Evolutionary conservation across 2,888 invertebrate species (phyloP).

Genomic region (Melitaea athalia): DNA sequence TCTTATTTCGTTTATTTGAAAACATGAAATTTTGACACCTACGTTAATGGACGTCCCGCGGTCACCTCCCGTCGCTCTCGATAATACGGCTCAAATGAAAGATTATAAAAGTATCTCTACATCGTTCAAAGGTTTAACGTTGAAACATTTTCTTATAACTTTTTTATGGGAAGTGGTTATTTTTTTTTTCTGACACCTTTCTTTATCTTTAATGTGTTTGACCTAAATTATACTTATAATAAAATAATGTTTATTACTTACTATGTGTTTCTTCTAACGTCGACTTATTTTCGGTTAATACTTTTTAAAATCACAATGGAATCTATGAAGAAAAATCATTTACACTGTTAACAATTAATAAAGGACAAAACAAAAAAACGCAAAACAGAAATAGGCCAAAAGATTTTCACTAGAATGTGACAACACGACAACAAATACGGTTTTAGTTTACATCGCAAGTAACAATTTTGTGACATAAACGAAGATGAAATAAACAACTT

Average conservation of each 20-base stretch:
- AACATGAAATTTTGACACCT: constrained; percentile 44
- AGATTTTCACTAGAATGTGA: too few relatives aligned
- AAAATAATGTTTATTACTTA: neutral
- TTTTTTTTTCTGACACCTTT: neutral
- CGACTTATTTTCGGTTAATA: neutral
- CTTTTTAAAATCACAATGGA: neutral
- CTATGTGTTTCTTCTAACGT: neutral
- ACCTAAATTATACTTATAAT: neutral
- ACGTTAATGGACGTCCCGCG: constrained; percentile 53
- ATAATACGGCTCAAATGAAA: constrained; percentile 27
- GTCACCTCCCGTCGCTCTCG: constrained; percentile 53
- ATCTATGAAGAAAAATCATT: too few relatives aligned
- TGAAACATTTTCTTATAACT: neutral
- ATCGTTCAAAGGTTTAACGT: constrained; percentile 6
- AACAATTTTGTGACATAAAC: neutral
- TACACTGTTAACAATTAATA: too few relatives aligned
- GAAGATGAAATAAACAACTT: neutral
- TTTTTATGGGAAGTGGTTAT: neutral
- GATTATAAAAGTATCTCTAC: neutral
- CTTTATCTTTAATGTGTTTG: neutral
- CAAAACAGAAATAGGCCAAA: too few relatives aligned
- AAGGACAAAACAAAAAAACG: too few relatives aligned
- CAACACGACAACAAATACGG: too few relatives aligned
- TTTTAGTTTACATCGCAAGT: neutral
- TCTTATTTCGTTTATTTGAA: constrained; percentile 10